These are phyloP conservation scores for Uropetala carovei DNA, from an alignment of 2,888 invertebrate genomes.

Conservation along the genomic window DNA sequence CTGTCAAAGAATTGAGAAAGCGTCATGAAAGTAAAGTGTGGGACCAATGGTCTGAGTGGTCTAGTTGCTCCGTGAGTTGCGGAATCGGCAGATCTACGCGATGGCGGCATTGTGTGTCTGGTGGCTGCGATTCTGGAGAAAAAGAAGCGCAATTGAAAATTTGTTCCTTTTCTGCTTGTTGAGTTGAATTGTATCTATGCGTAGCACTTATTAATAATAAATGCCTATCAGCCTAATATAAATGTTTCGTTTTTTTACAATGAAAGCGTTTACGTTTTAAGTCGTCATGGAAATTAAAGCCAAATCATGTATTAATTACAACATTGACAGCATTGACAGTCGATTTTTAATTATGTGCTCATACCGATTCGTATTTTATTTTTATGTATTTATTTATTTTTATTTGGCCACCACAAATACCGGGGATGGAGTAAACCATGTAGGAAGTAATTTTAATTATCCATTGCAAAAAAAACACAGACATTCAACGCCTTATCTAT, in stretches of 20 bases:
- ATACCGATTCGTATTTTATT: not conserved
- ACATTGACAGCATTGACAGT: not conserved
- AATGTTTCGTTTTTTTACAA: not conserved
- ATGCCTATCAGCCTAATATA: not conserved
- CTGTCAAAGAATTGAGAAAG: not conserved
- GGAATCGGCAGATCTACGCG: constrained; percentile 75
- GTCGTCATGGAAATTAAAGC: not conserved
- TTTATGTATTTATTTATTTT: not conserved
- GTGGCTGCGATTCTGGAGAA: constrained; percentile 75
- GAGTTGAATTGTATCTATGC: not conserved
- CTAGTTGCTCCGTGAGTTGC: constrained; percentile 75
- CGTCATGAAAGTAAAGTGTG: constrained; percentile 73
- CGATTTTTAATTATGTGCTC: not conserved
- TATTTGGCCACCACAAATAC: not conserved
- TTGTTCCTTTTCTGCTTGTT: constrained; percentile 75
- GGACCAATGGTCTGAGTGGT: constrained; percentile 77
- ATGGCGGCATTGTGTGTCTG: constrained; percentile 76
- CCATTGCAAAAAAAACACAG: not conserved
- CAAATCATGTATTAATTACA: not conserved
- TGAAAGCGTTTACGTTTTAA: not conserved
- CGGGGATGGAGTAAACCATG: not conserved
- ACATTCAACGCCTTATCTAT: not conserved
- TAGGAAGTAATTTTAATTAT: not conserved
- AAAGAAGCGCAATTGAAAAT: constrained; percentile 77
- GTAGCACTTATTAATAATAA: not conserved